Evolutionary conservation across 2,888 invertebrate species (phyloP).

Genomic region (Lochmaea crataegi): DNA sequence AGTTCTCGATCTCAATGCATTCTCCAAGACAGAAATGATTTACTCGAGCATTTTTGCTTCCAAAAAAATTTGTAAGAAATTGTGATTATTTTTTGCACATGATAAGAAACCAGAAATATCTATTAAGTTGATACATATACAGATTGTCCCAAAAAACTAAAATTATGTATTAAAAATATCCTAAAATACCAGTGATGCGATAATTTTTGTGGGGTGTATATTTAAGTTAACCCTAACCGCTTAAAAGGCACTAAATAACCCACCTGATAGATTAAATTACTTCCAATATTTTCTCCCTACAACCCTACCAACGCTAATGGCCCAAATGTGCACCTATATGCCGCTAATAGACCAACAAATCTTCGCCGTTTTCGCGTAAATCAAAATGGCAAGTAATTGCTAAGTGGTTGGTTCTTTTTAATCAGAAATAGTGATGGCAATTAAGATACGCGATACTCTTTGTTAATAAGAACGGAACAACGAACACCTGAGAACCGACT

Average conservation of each 20-base stretch:
- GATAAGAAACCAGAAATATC: no score
- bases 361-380: conserved; percentile 53
- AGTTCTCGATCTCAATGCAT: no score
- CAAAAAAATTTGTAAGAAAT: no score
- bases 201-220: no score
- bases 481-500: conserved; percentile 48
- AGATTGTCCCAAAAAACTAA: no score
- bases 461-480: conserved; percentile 25
- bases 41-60: no score
- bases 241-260: conserved; percentile 8
- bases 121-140: no score
- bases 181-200: no score
- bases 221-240: not conserved
- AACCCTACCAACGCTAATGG: conserved; percentile 33
- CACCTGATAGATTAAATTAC: conserved; percentile 20
- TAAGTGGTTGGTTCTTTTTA: conserved; percentile 58
- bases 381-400: conserved; percentile 58
- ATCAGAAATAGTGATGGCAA: conserved; percentile 61
- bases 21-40: no score
- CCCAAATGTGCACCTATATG: conserved; percentile 35
- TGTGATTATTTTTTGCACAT: no score
- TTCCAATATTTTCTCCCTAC: conserved; percentile 16
- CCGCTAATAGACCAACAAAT: conserved; percentile 51
- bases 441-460: conserved; percentile 46
- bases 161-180: no score